Conservation (phyloP, 2,888 invertebrate genomes). For the Archips xylosteana region DNA sequence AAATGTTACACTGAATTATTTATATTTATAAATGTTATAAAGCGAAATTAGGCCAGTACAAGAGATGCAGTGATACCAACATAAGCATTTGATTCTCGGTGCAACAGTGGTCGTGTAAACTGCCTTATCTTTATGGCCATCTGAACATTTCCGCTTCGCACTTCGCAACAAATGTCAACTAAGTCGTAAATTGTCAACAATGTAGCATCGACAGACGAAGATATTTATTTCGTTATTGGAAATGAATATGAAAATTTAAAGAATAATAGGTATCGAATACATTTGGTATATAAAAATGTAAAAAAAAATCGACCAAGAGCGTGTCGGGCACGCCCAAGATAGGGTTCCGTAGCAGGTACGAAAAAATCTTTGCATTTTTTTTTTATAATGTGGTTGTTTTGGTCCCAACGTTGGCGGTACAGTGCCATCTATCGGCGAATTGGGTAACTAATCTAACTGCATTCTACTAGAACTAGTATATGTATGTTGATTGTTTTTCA, state of each 20-base stretch:
- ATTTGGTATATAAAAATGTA: too few relatives aligned
- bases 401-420: too few relatives aligned
- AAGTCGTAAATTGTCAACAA: conserved; percentile 43
- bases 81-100: conserved; percentile 21
- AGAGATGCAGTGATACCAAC: conserved; percentile 36
- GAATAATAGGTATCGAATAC: background rate
- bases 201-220: conserved; percentile 4
- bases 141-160: conserved; percentile 54
- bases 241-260: background rate
- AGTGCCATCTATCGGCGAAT: too few relatives aligned
- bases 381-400: too few relatives aligned
- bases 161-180: conserved; percentile 50
- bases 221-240: background rate
- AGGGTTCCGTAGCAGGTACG: too few relatives aligned
- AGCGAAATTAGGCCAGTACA: background rate
- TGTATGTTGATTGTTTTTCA: too few relatives aligned
- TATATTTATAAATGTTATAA: background rate
- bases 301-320: too few relatives aligned
- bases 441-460: too few relatives aligned
- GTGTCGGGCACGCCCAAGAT: too few relatives aligned
- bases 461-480: too few relatives aligned
- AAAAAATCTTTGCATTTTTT: too few relatives aligned
- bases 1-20: background rate
- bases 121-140: conserved; percentile 55
- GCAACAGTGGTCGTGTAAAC: conserved; percentile 35